Evolutionary conservation across 2,888 invertebrate species (phyloP).

Genomic region (Arctia plantaginis): DNA sequence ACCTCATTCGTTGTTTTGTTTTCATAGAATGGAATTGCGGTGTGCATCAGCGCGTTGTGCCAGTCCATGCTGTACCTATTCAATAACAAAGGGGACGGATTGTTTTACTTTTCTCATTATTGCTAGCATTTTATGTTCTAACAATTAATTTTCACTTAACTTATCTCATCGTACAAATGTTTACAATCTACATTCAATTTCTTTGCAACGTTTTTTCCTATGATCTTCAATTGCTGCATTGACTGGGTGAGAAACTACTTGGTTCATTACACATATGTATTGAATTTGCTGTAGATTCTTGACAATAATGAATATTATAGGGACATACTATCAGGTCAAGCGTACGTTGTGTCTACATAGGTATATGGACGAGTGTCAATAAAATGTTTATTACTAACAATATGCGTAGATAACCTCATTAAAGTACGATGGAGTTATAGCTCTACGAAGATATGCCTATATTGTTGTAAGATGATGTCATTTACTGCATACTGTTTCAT

Average conservation of each 20-base stretch:
- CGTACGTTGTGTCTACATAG: background rate
- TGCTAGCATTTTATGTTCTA: slow-evolving; percentile 2
- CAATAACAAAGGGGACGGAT: slow-evolving; percentile 33
- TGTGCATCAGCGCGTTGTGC: slow-evolving; percentile 40
- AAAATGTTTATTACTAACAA: slow-evolving; percentile 33
- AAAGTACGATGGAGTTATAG: slow-evolving; percentile 29
- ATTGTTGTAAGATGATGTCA: slow-evolving; percentile 43
- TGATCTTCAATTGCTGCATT: background rate
- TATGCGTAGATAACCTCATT: slow-evolving; percentile 38
- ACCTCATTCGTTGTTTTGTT: slow-evolving; percentile 42
- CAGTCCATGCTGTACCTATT: slow-evolving; percentile 29
- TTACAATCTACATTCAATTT: background rate
- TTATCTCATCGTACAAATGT: background rate
- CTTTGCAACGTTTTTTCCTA: background rate
- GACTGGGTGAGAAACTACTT: background rate
- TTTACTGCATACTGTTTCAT: slow-evolving; percentile 3
- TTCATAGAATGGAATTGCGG: slow-evolving; percentile 45
- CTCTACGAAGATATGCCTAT: slow-evolving; percentile 27
- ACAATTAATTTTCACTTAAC: slow-evolving; percentile 4
- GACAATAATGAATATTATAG: slow-evolving; percentile 4
- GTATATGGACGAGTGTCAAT: slow-evolving; percentile 14
- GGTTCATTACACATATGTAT: background rate
- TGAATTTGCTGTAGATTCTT: background rate
- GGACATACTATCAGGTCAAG: slow-evolving; percentile 10
- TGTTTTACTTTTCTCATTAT: slow-evolving; percentile 32